Conservation (phyloP, 2,888 invertebrate genomes). For the Auanema freiburgensis region DNA sequence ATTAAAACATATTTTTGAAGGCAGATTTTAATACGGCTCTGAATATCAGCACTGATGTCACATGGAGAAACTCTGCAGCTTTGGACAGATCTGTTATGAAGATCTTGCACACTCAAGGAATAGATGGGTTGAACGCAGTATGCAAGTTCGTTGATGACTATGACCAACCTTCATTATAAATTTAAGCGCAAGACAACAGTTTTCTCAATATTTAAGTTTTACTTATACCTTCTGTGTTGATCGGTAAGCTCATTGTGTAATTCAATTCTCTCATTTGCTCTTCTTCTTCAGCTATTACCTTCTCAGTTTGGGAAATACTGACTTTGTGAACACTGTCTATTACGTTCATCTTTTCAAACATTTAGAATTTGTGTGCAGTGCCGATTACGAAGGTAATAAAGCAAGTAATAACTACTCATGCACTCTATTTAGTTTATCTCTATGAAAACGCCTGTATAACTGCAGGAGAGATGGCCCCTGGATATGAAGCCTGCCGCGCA, state of each 20-base stretch:
- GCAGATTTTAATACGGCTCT: slow-evolving; percentile 3
- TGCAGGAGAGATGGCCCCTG: slow-evolving; percentile 24
- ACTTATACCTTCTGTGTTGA: slow-evolving; percentile 35
- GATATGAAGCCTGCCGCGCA: slow-evolving; percentile 34
- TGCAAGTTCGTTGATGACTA: slow-evolving; percentile 23
- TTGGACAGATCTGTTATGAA: slow-evolving; percentile 7
- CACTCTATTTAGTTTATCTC: background rate
- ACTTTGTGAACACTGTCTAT: slow-evolving; percentile 33
- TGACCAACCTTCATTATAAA: background rate
- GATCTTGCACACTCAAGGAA: slow-evolving; percentile 26
- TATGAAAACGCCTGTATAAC: slow-evolving; percentile 25
- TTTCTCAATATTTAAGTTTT: slow-evolving; percentile 31
- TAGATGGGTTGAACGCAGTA: slow-evolving; percentile 28
- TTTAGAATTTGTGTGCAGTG: slow-evolving; percentile 42
- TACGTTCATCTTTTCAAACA: slow-evolving; percentile 44
- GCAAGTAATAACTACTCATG: background rate
- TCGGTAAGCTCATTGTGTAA: slow-evolving; percentile 1
- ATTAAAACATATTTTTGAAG: background rate
- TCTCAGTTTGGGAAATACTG: slow-evolving; percentile 29
- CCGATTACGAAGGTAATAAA: slow-evolving; percentile 33
- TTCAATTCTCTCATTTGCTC: background rate
- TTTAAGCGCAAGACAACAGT: slow-evolving; percentile 36
- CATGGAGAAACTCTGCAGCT: slow-evolving; percentile 15
- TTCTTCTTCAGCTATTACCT: slow-evolving; percentile 26
- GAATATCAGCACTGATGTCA: background rate